Base-by-base conservation (phyloP, 2,797 vertebrate genomes). In the Neostethus bicornis region DNA sequence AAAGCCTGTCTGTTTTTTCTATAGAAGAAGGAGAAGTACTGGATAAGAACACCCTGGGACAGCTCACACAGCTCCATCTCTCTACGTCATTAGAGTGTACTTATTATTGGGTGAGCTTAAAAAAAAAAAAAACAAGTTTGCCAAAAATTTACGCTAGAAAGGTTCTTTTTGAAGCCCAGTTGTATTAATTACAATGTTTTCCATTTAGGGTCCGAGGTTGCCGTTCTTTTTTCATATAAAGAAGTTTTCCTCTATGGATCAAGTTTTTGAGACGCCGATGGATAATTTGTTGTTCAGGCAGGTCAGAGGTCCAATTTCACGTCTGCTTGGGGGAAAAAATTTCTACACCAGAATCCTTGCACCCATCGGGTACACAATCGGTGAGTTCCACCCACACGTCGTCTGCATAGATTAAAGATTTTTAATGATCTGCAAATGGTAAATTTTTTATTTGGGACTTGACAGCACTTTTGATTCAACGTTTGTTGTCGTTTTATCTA, bases 41-140 rank as follows among this genome's bases (percentile, higher is more conserved):
- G 47, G 75, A 75, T 63, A 77, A 14, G 45, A 77, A 60, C 6
- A n/a, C 44, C 14, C 5, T 75, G 25, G 60, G 56, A 37, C 70
- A 83, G 7, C 70, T 80, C 17, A 80, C 77, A 8, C 77, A 79
- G 71, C 70, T 84, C 31, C 65, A 79, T 34, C 70, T 80, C 25
- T 70, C 72, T 17, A 52, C 57, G 28, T 48, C 61, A 38, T 42
- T 80, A n/a, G 77, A 82, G 57, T 70, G 77, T 51, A 51, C 13
- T 3, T 13, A 53, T 48, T 80, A 79, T 57, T n/a, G 17, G 65
- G 78, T 75, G 10, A 70, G 67, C 19, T 5, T 21, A 4, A 1
- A 0, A 41, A 0, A 7, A 7, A 47, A 19, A 7, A 3, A 7
- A 46, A 44, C 24, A 9, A 28, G 35, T 50, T 32, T 31, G 1